Evolutionary conservation across 2,888 invertebrate genomes (phyloP).

Genomic region (Cabera pusaria): DNA sequence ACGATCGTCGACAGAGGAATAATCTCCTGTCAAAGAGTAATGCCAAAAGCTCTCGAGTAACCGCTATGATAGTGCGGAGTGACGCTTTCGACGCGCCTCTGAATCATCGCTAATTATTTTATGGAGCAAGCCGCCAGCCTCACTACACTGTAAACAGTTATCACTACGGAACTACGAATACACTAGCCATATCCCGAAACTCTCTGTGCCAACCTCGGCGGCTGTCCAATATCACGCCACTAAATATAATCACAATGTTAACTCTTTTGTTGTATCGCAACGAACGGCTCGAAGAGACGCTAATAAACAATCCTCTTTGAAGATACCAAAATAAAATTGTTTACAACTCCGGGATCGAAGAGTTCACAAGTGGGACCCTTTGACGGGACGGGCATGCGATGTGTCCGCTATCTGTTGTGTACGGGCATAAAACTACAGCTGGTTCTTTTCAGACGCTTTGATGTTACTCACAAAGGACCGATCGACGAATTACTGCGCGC

Average conservation of each 20-base stretch:
- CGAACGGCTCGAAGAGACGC: slow-evolving; percentile 51
- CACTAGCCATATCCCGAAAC: no score
- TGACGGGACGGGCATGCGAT: slow-evolving; percentile 22
- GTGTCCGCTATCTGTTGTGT: slow-evolving; percentile 26
- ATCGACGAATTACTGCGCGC: slow-evolving; percentile 3
- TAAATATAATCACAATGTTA: slow-evolving; percentile 66
- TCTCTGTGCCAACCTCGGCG: slow-evolving; percentile 53
- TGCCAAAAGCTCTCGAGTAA: slow-evolving; percentile 71
- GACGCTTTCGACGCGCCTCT: slow-evolving; percentile 64
- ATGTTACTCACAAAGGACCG: slow-evolving; percentile 14
- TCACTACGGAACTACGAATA: no score
- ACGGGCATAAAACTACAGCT: slow-evolving; percentile 19
- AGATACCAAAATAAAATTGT: slow-evolving; percentile 64
- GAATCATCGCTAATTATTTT: slow-evolving; percentile 78
- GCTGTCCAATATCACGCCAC: slow-evolving; percentile 59
- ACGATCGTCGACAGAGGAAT: slow-evolving; percentile 74
- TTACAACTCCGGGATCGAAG: slow-evolving; percentile 54
- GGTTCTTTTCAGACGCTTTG: slow-evolving; percentile 17
- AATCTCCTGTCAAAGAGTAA: slow-evolving; percentile 75
- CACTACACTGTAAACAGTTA: no score
- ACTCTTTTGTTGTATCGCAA: slow-evolving; percentile 61
- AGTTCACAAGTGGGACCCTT: slow-evolving; percentile 45
- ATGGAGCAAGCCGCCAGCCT: slow-evolving; percentile 44
- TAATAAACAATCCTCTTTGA: slow-evolving; percentile 70
- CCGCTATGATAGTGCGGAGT: slow-evolving; percentile 54